Conservation (phyloP, 2,888 invertebrate species). For the Epinotia nisella region DNA sequence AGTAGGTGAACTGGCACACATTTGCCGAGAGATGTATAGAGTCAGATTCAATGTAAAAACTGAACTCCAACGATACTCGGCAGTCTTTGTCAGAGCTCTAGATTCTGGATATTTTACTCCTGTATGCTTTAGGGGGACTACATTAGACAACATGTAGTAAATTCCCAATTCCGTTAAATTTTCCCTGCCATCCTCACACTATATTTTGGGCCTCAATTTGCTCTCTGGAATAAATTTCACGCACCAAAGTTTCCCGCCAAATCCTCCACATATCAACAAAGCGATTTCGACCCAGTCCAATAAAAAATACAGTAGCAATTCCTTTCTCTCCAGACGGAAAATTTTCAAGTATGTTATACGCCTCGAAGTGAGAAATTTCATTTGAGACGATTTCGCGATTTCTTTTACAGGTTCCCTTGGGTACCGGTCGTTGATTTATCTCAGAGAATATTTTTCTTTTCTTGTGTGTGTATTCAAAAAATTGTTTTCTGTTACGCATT, state of each 20-base stretch:
- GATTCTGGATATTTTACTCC: slow-evolving; percentile 17
- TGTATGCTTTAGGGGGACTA: slow-evolving; percentile 8
- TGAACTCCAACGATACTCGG: too few species aligned
- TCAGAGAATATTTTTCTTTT: slow-evolving; percentile 57
- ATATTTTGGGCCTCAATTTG: slow-evolving; percentile 75
- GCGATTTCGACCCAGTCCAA: slow-evolving; percentile 48
- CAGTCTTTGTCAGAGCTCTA: neutral
- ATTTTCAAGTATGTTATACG: slow-evolving; percentile 66
- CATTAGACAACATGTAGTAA: slow-evolving; percentile 41
- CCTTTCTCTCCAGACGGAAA: slow-evolving; percentile 42
- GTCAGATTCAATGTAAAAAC: too few species aligned
- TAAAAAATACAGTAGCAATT: slow-evolving; percentile 47
- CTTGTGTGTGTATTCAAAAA: slow-evolving; percentile 54
- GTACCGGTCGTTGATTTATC: slow-evolving; percentile 76
- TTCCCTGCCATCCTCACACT: slow-evolving; percentile 52
- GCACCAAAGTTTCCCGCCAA: slow-evolving; percentile 63
- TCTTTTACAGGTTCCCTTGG: slow-evolving; percentile 66
- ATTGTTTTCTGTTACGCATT: slow-evolving; percentile 46
- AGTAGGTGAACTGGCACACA: too few species aligned
- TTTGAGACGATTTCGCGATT: slow-evolving; percentile 81
- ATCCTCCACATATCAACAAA: slow-evolving; percentile 39
- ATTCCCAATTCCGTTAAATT: slow-evolving; percentile 40
- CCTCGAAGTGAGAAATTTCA: slow-evolving; percentile 79
- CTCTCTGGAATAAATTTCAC: slow-evolving; percentile 73
- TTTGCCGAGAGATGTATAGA: too few species aligned